A percentile compares a stretch with the other conserved stretches of the same genome.
Evolutionary conservation across 2,888 invertebrate species (phyloP).

Genomic region (Leptinotarsa peninsularis): DNA sequence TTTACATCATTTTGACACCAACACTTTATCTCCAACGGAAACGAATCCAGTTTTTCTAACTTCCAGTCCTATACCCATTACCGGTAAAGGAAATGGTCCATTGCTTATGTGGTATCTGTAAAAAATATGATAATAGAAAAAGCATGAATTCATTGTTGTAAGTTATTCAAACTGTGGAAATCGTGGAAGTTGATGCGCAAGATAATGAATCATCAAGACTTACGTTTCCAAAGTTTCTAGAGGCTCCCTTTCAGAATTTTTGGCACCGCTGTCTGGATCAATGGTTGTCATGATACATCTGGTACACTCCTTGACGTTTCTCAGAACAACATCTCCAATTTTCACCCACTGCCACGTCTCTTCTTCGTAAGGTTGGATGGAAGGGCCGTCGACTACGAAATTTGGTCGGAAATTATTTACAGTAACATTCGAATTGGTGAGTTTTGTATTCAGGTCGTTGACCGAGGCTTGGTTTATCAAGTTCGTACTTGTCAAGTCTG

Average conservation of each 20-base stretch:
- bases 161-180: too few species aligned
- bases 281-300: conserved; percentile 67
- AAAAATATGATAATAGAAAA: conserved; percentile 28
- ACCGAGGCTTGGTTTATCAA: conserved; percentile 69
- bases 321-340: conserved; percentile 68
- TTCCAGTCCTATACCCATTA: conserved; percentile 69
- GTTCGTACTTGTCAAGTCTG: conserved; percentile 70
- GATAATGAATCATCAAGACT: conserved; percentile 35
- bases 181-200: too few species aligned
- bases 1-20: conserved; percentile 55
- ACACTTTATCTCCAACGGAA: conserved; percentile 68
- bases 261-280: conserved; percentile 67
- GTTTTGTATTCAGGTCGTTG: conserved; percentile 67
- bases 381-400: conserved; percentile 67
- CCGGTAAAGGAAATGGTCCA: conserved; percentile 60
- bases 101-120: conserved; percentile 67
- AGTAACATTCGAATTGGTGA: conserved; percentile 63
- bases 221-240: conserved; percentile 69
- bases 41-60: conserved; percentile 66
- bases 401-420: conserved; percentile 71
- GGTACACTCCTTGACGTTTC: conserved; percentile 70
- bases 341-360: conserved; percentile 72
- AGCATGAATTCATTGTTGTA: too few species aligned
- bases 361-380: conserved; percentile 66
- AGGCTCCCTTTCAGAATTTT: conserved; percentile 67